Conservation (phyloP, 2,113 vertebrate genomes). For the Copsychus sechellarum region DNA sequence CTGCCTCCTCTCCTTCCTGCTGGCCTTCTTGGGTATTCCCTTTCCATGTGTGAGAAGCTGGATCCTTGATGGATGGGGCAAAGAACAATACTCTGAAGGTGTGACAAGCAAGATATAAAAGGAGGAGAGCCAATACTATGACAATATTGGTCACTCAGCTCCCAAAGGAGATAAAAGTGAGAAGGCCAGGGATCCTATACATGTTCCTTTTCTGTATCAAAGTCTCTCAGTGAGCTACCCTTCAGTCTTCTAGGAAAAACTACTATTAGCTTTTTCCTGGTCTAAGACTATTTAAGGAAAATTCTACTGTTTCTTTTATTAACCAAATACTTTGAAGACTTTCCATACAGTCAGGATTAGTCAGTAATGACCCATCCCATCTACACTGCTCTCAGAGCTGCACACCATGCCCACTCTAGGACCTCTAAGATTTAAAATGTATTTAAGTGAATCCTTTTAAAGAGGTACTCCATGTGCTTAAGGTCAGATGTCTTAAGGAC, state of each 20-base stretch:
- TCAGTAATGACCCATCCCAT: neutral
- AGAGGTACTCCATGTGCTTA: neutral
- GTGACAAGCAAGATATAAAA: neutral
- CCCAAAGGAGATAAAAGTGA: neutral
- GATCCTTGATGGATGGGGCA: neutral
- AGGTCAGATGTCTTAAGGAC: neutral
- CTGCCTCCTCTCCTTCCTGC: neutral
- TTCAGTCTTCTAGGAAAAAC: neutral
- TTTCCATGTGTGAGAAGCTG: neutral
- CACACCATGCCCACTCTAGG: neutral
- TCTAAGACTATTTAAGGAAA: conserved; percentile 9
- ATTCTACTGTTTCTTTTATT: neutral
- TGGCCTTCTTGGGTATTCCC: neutral
- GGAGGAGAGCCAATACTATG: neutral
- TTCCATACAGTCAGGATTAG: neutral
- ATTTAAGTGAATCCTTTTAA: neutral
- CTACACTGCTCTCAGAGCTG: neutral
- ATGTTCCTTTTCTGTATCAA: neutral
- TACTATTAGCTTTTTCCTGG: neutral
- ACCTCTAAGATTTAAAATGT: neutral
- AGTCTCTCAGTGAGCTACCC: neutral
- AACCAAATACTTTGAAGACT: neutral
- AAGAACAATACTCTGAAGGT: neutral
- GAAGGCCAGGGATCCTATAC: neutral
- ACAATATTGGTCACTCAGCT: neutral